Conservation (phyloP, 2,113 vertebrate genomes). For the Muntiacus muntjak region DNA sequence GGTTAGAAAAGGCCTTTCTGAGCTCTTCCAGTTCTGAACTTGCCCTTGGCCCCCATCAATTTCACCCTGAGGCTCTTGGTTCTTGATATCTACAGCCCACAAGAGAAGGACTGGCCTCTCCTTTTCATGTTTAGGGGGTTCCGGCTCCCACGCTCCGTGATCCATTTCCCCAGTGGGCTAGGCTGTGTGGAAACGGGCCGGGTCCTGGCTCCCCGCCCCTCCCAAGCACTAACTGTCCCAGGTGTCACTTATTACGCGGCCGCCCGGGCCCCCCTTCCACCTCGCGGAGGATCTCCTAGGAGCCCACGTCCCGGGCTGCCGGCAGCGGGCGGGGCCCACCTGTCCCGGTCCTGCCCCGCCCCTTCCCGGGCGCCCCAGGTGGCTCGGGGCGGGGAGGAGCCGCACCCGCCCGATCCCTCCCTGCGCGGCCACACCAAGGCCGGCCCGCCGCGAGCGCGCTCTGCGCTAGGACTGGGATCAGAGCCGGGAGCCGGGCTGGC, state of each 20-base stretch:
- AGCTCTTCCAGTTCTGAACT: not conserved
- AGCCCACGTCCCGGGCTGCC: not conserved
- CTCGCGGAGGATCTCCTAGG: not conserved
- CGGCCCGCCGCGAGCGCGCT: not conserved
- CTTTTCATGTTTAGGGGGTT: not conserved
- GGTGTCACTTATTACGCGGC: not conserved
- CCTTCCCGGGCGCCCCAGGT: slow-evolving; percentile 46
- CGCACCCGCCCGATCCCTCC: slow-evolving; percentile 49
- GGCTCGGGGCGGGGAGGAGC: slow-evolving; percentile 42
- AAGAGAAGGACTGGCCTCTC: not conserved
- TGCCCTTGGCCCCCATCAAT: not conserved
- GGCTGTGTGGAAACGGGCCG: not conserved
- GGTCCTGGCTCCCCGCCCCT: not conserved
- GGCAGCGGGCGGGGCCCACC: slow-evolving; percentile 13
- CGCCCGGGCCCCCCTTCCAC: not conserved
- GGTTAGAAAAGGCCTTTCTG: not conserved
- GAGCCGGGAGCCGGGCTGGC: not conserved
- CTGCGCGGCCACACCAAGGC: slow-evolving; percentile 23
- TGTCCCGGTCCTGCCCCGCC: not conserved
- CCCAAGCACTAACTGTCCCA: not conserved
- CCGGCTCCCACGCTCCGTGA: not conserved
- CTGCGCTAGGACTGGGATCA: not conserved
- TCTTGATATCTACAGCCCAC: not conserved
- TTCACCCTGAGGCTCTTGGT: rapidly evolving
- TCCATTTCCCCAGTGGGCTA: not conserved